These are phyloP conservation scores for Enteromius treurensis DNA, from an alignment of 2,797 vertebrate genomes.

Conservation along the genomic window DNA sequence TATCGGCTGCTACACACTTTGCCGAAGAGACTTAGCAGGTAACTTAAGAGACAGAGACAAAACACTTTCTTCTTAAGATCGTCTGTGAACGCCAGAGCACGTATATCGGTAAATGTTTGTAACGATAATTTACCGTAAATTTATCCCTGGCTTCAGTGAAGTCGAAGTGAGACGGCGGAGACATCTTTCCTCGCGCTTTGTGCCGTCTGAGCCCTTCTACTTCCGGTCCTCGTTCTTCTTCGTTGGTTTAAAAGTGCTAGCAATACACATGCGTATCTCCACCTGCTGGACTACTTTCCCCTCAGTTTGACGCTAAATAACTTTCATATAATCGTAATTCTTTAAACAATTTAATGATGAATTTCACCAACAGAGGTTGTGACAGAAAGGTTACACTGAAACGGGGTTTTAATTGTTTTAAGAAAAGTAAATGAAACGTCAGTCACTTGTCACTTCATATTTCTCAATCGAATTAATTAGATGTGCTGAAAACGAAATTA, in stretches of 20 bases:
- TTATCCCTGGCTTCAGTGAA: slow-evolving; percentile 79
- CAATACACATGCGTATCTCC: neutral
- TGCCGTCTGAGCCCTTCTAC: neutral
- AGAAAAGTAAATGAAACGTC: neutral
- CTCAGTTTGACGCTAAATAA: too few relatives aligned
- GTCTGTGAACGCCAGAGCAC: neutral
- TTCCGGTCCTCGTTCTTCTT: slow-evolving; percentile 65
- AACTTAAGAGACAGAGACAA: neutral
- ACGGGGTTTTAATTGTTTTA: too few relatives aligned
- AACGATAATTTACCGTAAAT: slow-evolving; percentile 72
- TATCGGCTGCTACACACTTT: too few relatives aligned
- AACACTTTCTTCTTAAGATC: neutral
- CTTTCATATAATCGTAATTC: neutral
- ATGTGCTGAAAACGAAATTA: neutral
- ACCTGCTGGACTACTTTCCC: slow-evolving; percentile 2
- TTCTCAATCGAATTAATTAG: neutral
- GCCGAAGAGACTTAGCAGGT: neutral
- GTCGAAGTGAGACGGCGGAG: slow-evolving; percentile 74
- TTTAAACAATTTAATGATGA: neutral
- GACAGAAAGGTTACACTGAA: too few relatives aligned
- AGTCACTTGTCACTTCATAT: neutral
- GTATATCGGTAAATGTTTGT: neutral
- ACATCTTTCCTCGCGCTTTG: slow-evolving; percentile 69
- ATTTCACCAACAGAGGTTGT: neutral
- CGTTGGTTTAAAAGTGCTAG: neutral